Conservation (phyloP, 2,888 invertebrate species). For the Cecidostiba fungosa region DNA sequence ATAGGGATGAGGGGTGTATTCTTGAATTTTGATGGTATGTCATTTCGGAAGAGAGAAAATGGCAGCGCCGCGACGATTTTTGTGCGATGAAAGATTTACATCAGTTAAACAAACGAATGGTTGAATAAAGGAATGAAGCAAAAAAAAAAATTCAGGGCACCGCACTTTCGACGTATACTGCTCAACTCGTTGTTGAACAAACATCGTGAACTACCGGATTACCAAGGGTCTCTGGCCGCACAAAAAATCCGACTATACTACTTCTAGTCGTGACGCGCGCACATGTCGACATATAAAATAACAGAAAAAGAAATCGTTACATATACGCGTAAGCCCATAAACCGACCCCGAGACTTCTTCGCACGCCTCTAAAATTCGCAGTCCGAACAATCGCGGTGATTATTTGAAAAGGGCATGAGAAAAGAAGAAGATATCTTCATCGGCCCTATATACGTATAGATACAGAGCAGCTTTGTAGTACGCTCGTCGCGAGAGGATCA, state of each 20-base stretch:
- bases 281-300: constrained; percentile 21
- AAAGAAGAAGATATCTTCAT: not conserved
- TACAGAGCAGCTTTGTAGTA: not conserved
- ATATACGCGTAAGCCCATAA: not conserved
- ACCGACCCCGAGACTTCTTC: not conserved
- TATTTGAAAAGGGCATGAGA: not conserved
- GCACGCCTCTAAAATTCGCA: constrained; percentile 5
- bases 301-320: constrained; percentile 34
- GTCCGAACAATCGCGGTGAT: constrained; percentile 21
- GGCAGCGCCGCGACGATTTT: no score
- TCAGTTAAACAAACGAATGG: not conserved
- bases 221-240: not conserved
- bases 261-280: not conserved
- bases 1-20: no score
- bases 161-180: not conserved
- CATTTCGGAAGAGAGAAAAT: no score
- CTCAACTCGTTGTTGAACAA: constrained; percentile 36
- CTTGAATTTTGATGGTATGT: no score
- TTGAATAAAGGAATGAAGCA: not conserved
- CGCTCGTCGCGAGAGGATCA: constrained; percentile 56
- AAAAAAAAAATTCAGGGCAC: not conserved
- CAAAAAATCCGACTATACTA: constrained; percentile 9
- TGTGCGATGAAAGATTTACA: not conserved
- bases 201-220: constrained; percentile 20
- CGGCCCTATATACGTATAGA: not conserved